Evolutionary conservation across 92 coral and sea anemone species (phyloP).

Genomic region (Umimayanthus kanabou): DNA sequence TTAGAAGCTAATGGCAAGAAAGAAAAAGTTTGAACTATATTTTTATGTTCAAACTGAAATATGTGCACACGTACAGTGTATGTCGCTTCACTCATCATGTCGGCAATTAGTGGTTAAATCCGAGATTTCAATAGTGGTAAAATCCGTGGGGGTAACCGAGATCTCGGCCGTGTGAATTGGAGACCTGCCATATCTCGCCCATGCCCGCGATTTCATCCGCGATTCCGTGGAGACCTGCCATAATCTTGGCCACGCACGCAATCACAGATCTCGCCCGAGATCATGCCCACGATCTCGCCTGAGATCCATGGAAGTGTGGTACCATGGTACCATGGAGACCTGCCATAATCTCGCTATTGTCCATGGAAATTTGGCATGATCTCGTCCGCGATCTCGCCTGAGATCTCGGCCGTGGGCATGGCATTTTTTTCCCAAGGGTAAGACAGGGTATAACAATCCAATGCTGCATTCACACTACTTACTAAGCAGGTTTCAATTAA

Average conservation of each 20-base stretch:
- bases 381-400: background rate
- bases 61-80: constrained; percentile 4
- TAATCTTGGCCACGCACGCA: constrained; percentile 15
- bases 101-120: too few relatives aligned
- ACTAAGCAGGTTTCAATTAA: too few relatives aligned
- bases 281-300: background rate
- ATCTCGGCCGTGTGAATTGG: background rate
- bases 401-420: too few relatives aligned
- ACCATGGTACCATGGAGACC: background rate
- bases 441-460: too few relatives aligned
- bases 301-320: background rate
- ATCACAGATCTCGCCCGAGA: constrained; percentile 24
- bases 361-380: background rate
- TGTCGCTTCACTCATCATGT: constrained; percentile 1
- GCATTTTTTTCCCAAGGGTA: too few relatives aligned
- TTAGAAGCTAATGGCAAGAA: too few relatives aligned
- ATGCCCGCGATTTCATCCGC: too few relatives aligned
- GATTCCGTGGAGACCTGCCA: constrained; percentile 26
- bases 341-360: background rate
- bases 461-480: too few relatives aligned
- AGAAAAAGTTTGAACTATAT: too few relatives aligned
- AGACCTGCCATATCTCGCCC: too few relatives aligned
- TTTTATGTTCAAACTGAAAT: constrained; percentile 7
- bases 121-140: too few relatives aligned
- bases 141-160: constrained; percentile 7